These are phyloP conservation scores for Eleginops maclovinus DNA, from an alignment of 2,113 vertebrate genomes.

Conservation along the genomic window DNA sequence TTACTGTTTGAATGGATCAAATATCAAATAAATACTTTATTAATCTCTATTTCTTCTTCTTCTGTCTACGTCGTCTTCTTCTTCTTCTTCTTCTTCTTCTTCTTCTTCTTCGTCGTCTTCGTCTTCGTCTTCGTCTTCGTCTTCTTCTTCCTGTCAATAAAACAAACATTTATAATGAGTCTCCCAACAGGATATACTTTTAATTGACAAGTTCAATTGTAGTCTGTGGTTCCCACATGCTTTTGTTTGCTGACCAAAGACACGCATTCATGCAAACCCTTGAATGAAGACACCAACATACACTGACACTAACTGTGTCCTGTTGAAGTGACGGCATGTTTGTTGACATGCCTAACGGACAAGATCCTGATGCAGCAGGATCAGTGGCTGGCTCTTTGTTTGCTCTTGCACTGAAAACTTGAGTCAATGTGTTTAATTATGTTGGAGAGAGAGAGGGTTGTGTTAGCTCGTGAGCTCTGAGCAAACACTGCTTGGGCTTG, in stretches of 20 bases:
- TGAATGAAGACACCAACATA: conserved; percentile 39
- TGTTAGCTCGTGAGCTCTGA: conserved; percentile 71
- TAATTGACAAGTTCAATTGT: conserved; percentile 38
- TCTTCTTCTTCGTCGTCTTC: too few relatives aligned
- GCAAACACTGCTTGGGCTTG: conserved; percentile 74
- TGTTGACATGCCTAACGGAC: conserved; percentile 84
- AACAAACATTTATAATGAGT: conserved; percentile 17
- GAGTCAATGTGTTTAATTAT: conserved; percentile 76
- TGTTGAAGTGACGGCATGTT: conserved; percentile 62
- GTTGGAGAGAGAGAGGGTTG: conserved; percentile 69
- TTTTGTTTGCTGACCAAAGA: conserved; percentile 56
- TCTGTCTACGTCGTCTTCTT: too few relatives aligned
- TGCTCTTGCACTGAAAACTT: conserved; percentile 79
- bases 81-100: too few relatives aligned
- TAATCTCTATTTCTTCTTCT: too few relatives aligned
- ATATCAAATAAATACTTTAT: too few relatives aligned
- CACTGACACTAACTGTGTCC: conserved; percentile 47
- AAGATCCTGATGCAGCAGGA: conserved; percentile 88
- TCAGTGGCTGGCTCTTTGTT: conserved; percentile 76
- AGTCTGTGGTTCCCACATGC: conserved; percentile 15
- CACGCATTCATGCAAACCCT: conserved; percentile 1
- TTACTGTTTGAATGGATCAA: conserved; percentile 8
- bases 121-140: too few relatives aligned
- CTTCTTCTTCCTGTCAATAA: conserved; percentile 18
- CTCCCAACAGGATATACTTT: conserved; percentile 51